phyloP scores from a whole-genome alignment of 2,888 invertebrate genomes.

The Trichopoda pennipes region DNA sequence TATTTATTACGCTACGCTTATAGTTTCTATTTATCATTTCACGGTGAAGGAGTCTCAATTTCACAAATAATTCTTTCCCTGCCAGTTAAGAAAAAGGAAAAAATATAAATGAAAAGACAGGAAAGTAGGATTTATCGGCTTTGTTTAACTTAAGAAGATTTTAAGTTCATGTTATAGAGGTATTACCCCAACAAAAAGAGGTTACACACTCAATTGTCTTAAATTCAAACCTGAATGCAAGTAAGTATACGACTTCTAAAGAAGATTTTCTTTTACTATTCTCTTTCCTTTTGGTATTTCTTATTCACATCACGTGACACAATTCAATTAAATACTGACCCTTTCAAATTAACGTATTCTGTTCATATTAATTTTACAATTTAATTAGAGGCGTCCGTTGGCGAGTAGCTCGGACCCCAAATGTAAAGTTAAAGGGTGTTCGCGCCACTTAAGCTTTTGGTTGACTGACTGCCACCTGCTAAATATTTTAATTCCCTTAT shows the following conservation, averaged over 20 bases:
- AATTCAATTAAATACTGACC: constrained; percentile 77
- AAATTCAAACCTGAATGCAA: not conserved
- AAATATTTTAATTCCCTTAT: constrained; percentile 62
- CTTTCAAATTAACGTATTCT: constrained; percentile 64
- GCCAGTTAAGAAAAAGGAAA: too few species aligned
- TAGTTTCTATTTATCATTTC: too few species aligned
- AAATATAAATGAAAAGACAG: too few species aligned
- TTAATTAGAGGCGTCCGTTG: constrained; percentile 74
- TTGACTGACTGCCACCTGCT: constrained; percentile 64
- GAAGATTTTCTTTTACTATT: constrained; percentile 27
- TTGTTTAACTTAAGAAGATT: too few species aligned
- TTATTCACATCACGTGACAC: constrained; percentile 80
- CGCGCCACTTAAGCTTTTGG: constrained; percentile 77
- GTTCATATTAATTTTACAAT: constrained; percentile 70
- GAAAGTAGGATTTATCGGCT: too few species aligned
- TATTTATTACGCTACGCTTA: too few species aligned
- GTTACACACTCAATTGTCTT: not conserved
- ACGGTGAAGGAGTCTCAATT: too few species aligned
- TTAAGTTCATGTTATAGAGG: too few species aligned
- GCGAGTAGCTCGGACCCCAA: constrained; percentile 50
- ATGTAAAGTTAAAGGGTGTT: constrained; percentile 77
- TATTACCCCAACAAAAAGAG: too few species aligned
- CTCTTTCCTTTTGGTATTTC: constrained; percentile 64
- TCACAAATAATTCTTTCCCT: too few species aligned
- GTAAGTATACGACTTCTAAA: not conserved